phyloP scores from a whole-genome alignment of 1,140 invertebrate genomes.

The Drosophila arawakana region DNA sequence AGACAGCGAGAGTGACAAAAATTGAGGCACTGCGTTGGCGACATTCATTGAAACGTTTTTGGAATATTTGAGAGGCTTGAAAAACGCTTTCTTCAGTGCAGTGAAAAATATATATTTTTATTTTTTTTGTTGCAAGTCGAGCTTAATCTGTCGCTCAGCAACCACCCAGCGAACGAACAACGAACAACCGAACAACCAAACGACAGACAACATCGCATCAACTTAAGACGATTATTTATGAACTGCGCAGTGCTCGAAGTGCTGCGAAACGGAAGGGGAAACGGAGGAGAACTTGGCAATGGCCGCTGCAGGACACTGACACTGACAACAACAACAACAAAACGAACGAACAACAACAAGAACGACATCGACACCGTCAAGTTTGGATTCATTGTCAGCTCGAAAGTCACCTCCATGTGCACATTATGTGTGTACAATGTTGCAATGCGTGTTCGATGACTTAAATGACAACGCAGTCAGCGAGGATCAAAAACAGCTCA shows the following conservation, averaged over 20 bases:
- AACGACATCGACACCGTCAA: slow-evolving; percentile 47
- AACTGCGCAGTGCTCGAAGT: slow-evolving; percentile 55
- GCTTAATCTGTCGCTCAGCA: slow-evolving; percentile 66
- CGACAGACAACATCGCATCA: slow-evolving; percentile 70
- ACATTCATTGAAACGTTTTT: slow-evolving; percentile 81
- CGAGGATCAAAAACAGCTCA: slow-evolving; percentile 5
- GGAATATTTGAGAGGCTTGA: slow-evolving; percentile 72
- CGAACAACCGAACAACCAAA: slow-evolving; percentile 40
- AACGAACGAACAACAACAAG: slow-evolving; percentile 1
- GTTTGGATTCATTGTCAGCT: slow-evolving; percentile 16
- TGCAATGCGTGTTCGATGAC: slow-evolving; percentile 84
- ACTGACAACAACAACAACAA: slow-evolving; percentile 39
- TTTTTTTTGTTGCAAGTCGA: slow-evolving; percentile 38
- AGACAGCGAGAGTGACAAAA: slow-evolving; percentile 52
- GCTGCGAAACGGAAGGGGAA: slow-evolving; percentile 9
- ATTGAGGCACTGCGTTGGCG: slow-evolving; percentile 78
- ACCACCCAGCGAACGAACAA: slow-evolving; percentile 50
- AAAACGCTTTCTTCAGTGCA: slow-evolving; percentile 58
- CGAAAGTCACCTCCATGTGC: slow-evolving; percentile 11
- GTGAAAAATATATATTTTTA: slow-evolving; percentile 37
- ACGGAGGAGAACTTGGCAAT: slow-evolving; percentile 38
- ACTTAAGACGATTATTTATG: slow-evolving; percentile 84
- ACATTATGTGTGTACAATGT: slow-evolving; percentile 55
- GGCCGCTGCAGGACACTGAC: slow-evolving; percentile 77
- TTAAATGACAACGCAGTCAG: slow-evolving; percentile 74